phyloP scores from a whole-genome alignment of 2,888 invertebrate genomes.

The Scelioninae gen. 1 region DNA sequence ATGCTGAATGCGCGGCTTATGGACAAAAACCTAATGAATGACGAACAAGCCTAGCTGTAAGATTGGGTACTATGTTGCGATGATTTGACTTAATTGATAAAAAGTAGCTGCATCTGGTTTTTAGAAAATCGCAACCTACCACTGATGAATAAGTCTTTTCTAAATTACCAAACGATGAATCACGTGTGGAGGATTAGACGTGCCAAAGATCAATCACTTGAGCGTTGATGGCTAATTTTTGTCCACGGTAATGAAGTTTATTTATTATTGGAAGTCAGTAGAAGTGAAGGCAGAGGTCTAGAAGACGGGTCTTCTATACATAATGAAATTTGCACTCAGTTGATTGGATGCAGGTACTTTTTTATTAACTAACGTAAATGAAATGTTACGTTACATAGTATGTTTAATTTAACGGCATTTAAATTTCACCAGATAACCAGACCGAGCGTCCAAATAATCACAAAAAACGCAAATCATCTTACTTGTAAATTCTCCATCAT shows the following conservation, averaged over 20 bases:
- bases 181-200: background rate
- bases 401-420: background rate
- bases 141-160: conserved; percentile 7
- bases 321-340: conserved; percentile 1
- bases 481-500: conserved; percentile 8
- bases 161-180: conserved; percentile 10
- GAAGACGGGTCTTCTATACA: background rate
- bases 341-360: conserved; percentile 2
- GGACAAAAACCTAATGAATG: conserved; percentile 56
- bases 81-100: conserved; percentile 28
- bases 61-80: conserved; percentile 2
- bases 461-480: too few species aligned
- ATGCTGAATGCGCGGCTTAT: conserved; percentile 4
- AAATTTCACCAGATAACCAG: too few species aligned
- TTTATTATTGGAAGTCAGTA: conserved; percentile 3
- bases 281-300: conserved; percentile 16
- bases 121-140: background rate
- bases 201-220: conserved; percentile 11
- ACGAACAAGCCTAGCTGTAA: conserved; percentile 27
- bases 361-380: background rate
- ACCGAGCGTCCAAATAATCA: too few species aligned
- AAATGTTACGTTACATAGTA: background rate
- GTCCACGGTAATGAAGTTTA: background rate
- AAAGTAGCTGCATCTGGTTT: conserved; percentile 10
- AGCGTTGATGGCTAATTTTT: conserved; percentile 3